Base-by-base conservation (phyloP, 1,140 invertebrate genomes). In the Glomeris maerens region DNA sequence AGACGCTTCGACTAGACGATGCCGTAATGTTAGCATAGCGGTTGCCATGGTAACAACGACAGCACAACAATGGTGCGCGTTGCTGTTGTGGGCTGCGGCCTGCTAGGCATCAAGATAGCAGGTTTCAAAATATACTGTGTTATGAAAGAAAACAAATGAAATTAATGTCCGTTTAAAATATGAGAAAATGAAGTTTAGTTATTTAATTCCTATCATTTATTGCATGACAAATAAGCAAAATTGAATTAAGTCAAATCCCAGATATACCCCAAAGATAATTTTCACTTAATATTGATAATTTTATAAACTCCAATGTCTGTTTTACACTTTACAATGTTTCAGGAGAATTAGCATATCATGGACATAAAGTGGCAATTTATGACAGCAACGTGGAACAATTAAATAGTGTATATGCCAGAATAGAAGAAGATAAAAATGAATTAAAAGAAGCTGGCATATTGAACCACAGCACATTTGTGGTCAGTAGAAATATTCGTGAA, bases 311-410 rank as follows among this genome's bases (percentile, higher is more conserved):
- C n/a, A n/a, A n/a, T n/a, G n/a, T n/a, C n/a, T n/a, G n/a, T n/a
- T n/a, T n/a, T n/a, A n/a, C n/a, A n/a, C n/a, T n/a, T n/a, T n/a
- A n/a, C n/a, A 10, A 36, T 36, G 17, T 10, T 36, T 10, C 31
- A 70, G 70, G 70, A 38, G 68, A 69, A 49, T 53, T 72, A 38
- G 71, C 71, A 14, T 71, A 69, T 49, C 65, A 70, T 62, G 71
- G 71, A n/a, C 70, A 73, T 55, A 57, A 66, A 55, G 69, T 73
- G 10, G 66, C 68, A 45, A 61, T 70, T 1, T 66, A 62, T 57
- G 71, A 72, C 49, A 59, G 55, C n/a, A 64, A 65, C 54, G 39
- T 61, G 2, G 51, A 59, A 4, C 49, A 58, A 1, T 55, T 73
- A 14, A 64, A 73, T 52, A 64, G 56, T 42, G 63, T 68, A 0